Evolutionary conservation across 2,797 vertebrate genomes (phyloP).

Genomic region (Heteromormyrus szaboi): DNA sequence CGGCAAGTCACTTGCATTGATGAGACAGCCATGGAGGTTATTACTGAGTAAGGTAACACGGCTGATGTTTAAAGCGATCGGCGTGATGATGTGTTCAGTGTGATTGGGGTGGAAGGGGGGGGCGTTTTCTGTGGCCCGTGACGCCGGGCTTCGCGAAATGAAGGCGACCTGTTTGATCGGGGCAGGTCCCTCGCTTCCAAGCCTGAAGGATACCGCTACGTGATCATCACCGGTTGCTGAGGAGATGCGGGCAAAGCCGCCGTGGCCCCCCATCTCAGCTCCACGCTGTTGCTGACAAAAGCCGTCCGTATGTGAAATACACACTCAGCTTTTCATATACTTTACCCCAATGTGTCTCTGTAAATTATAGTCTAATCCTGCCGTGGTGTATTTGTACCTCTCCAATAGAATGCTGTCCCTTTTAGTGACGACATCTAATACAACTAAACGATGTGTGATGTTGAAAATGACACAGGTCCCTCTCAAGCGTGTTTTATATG

Average conservation of each 20-base stretch:
- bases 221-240: constrained; percentile 26
- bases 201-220: constrained; percentile 13
- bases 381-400: not conserved
- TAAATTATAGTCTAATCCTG: not conserved
- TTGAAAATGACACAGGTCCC: not conserved
- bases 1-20: constrained; percentile 24
- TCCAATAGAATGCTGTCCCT: not conserved
- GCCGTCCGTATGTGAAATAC: not conserved
- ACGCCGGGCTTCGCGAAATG: not conserved
- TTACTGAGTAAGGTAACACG: not conserved
- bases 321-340: not conserved
- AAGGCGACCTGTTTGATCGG: constrained; percentile 26
- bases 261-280: constrained; percentile 40
- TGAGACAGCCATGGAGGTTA: constrained; percentile 37
- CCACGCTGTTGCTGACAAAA: constrained; percentile 27
- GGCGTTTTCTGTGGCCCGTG: constrained; percentile 19
- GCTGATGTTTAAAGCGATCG: constrained; percentile 32
- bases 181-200: constrained; percentile 6
- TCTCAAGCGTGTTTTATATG: not conserved
- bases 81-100: constrained; percentile 24
- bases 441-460: not conserved
- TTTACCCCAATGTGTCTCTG: not conserved
- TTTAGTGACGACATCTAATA: not conserved
- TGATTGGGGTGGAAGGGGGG: not conserved
- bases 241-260: constrained; percentile 19